These are phyloP conservation scores for Australoheros scitulus DNA, from an alignment of 2,113 vertebrate genomes.

Conservation along the genomic window DNA sequence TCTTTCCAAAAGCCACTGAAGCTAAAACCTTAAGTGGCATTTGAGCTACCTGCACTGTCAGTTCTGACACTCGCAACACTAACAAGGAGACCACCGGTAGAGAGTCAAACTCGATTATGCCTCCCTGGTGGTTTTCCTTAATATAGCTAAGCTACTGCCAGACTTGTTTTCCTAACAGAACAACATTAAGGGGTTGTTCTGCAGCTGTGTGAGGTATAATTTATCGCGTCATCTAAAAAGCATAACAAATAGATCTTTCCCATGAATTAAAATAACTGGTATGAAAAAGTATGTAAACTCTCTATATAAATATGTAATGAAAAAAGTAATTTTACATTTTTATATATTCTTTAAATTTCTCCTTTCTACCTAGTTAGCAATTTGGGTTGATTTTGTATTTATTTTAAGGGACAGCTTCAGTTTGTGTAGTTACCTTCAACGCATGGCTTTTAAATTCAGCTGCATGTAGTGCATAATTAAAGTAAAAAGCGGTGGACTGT, in stretches of 20 bases:
- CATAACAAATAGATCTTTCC: not conserved
- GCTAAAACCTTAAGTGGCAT: slow-evolving; percentile 83
- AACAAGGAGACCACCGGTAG: slow-evolving; percentile 79
- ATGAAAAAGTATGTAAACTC: not conserved
- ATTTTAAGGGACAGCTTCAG: slow-evolving; percentile 72
- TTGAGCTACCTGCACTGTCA: slow-evolving; percentile 82
- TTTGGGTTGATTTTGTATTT: slow-evolving; percentile 65
- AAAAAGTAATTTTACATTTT: not conserved
- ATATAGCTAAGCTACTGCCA: slow-evolving; percentile 65
- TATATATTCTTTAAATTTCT: not conserved
- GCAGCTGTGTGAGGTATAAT: slow-evolving; percentile 8
- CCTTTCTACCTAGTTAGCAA: slow-evolving; percentile 17
- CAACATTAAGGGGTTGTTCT: slow-evolving; percentile 13
- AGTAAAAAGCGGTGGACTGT: not conserved
- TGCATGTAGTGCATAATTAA: not conserved
- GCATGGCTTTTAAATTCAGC: not conserved
- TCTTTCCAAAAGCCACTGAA: slow-evolving; percentile 79
- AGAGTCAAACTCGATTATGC: slow-evolving; percentile 76
- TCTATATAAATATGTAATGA: not conserved
- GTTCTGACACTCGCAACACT: slow-evolving; percentile 76
- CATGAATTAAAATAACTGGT: not conserved
- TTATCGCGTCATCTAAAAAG: not conserved
- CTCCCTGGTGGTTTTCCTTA: slow-evolving; percentile 70
- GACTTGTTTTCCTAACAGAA: slow-evolving; percentile 58
- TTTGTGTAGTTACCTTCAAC: not conserved